Evolutionary conservation across 2,888 invertebrate species (phyloP), one percentile per base, ranked within the genome.

Genomic region (Hemaris fuciformis): DNA sequence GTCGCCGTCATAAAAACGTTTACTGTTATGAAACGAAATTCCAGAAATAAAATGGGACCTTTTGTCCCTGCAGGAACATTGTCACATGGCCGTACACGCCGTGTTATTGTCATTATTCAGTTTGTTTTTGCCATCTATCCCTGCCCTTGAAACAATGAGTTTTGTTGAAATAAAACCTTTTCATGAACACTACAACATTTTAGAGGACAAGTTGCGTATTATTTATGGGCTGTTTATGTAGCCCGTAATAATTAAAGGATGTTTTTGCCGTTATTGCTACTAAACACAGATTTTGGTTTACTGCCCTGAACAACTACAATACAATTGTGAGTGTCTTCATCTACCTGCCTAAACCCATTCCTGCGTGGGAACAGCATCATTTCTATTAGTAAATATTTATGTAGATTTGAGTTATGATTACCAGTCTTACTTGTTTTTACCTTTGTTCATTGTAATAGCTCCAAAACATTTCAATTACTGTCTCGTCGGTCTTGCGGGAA

Each of bases 11-110:
- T 53, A 53, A 53, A 53, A 31, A 18, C 53, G 18, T 53, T 53
- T 53, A 53, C 53, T 27, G 31, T 53, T 53, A 53, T 53, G 53
- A 53, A 53, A 53, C 53, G 31, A 53, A 53, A 53, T 53, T 53
- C 53, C 53, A 31, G 18, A 53, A 53, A 53, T 18, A 53, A 31
- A 53, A 18, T 18, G 18, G 27, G 27, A 18, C 31, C 48, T 27
- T 27, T 48, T 31, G 27, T 15, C 27, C 18, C 31, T 18, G 8
- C 53, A 31, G 27, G 31, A 27, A 53, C 53, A 27, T 27, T 27
- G 53, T 27, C 53, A 31, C 53, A 53, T 31, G 27, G 27, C 27
- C 15, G 27, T 20, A 5, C 23, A 15, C 1, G 53, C 27, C 31
- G 4, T 20, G 10, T 53, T 23, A 13, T 45, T 53, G 7, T 31